These are phyloP conservation scores for Brachypterus glaber DNA, from an alignment of 2,888 invertebrate species.

Conservation along the genomic window DNA sequence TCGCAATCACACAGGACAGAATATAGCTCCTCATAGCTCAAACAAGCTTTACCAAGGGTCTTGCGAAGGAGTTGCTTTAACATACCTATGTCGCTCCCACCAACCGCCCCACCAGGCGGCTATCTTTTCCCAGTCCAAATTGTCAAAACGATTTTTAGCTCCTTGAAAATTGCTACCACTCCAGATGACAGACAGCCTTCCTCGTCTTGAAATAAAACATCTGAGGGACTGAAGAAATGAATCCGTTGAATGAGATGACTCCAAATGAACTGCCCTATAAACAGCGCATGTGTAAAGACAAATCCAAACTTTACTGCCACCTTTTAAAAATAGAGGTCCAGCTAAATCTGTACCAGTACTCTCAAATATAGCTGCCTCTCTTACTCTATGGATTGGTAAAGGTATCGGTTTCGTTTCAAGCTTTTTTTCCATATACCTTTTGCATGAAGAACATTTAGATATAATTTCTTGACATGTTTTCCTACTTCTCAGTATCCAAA, in stretches of 20 bases:
- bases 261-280: conserved; percentile 34
- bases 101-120: conserved; percentile 13
- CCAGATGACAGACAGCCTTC: conserved; percentile 28
- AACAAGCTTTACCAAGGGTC: conserved; percentile 7
- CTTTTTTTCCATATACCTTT: conserved; percentile 15
- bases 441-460: conserved; percentile 16
- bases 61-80: conserved; percentile 9
- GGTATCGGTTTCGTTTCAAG: conserved; percentile 19
- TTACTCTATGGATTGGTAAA: conserved; percentile 26
- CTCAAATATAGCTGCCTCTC: conserved; percentile 25
- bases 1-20: conserved; percentile 13
- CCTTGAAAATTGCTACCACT: conserved; percentile 33
- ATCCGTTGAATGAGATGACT: conserved; percentile 27
- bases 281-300: conserved; percentile 35
- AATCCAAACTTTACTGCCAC: conserved; percentile 28
- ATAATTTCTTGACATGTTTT: conserved; percentile 11
- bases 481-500: conserved; percentile 17
- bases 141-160: conserved; percentile 13
- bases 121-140: conserved; percentile 12
- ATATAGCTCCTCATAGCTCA: conserved; percentile 14
- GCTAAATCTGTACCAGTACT: conserved; percentile 31
- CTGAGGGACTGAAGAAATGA: conserved; percentile 27
- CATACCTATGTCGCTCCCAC: conserved; percentile 10
- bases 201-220: conserved; percentile 29
- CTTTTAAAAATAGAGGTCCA: conserved; percentile 30